Conservation (phyloP, 2,113 vertebrate genomes). For the Eudyptes chrysolophus region DNA sequence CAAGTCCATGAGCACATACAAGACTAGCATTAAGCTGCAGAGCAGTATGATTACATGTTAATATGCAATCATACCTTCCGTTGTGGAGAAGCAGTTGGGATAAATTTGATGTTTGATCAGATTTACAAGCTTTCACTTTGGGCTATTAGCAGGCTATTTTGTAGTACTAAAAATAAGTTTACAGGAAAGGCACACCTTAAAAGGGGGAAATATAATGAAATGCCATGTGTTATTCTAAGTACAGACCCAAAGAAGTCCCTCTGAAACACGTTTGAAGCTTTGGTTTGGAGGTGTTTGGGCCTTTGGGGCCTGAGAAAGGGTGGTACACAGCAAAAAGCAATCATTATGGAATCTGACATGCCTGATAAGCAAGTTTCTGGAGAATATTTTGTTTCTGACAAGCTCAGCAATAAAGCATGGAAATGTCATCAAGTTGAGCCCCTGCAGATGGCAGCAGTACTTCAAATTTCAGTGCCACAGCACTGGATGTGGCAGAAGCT, state of each 20-base stretch:
- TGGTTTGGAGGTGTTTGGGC: not conserved
- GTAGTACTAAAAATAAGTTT: not conserved
- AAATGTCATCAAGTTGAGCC: slow-evolving; percentile 2
- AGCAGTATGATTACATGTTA: not conserved
- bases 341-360: not conserved
- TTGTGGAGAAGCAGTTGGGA: not conserved
- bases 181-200: not conserved
- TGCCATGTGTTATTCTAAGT: not conserved
- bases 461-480: slow-evolving; percentile 67
- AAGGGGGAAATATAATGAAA: not conserved
- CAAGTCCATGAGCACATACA: not conserved
- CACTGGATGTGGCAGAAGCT: not conserved
- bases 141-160: not conserved
- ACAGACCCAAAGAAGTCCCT: not conserved
- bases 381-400: not conserved
- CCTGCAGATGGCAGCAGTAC: slow-evolving; percentile 82
- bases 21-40: not conserved
- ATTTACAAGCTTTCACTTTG: not conserved
- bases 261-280: not conserved
- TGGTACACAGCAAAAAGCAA: not conserved
- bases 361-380: not conserved
- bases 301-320: not conserved
- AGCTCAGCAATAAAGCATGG: not conserved
- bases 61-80: not conserved
- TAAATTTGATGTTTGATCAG: not conserved